Percentiles rank a stretch among this genome's conserved stretches.
Evolutionary conservation across 2,113 vertebrate species (phyloP).

Genomic region (Cyanoliseus patagonus): DNA sequence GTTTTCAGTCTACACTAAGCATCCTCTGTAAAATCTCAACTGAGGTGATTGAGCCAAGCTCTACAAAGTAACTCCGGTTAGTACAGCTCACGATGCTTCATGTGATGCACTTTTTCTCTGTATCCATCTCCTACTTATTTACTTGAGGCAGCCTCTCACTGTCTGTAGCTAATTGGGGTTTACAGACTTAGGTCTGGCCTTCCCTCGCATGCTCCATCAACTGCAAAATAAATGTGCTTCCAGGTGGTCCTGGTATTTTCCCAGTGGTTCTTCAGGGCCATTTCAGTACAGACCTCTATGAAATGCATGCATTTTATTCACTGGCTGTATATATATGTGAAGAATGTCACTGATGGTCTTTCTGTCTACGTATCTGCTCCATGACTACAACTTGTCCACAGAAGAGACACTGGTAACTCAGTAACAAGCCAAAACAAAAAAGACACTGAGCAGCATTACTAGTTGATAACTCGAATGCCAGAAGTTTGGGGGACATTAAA

Average conservation of each 20-base stretch:
- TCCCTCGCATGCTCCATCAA: neutral
- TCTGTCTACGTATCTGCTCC: neutral
- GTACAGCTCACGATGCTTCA: fast-evolving
- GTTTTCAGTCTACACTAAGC: neutral
- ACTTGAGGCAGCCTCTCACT: neutral
- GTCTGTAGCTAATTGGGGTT: neutral
- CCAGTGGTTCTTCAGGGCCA: neutral
- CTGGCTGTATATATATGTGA: neutral
- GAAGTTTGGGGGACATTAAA: neutral
- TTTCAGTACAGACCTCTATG: neutral
- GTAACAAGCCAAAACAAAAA: neutral
- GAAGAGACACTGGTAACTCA: neutral
- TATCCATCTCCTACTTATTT: neutral
- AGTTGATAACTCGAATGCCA: neutral
- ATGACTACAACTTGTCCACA: neutral
- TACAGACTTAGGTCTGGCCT: neutral
- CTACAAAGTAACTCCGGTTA: neutral
- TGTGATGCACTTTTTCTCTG: neutral
- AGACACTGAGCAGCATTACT: neutral
- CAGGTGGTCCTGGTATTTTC: neutral
- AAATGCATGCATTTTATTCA: conserved; percentile 22
- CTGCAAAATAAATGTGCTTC: neutral
- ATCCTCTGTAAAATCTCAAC: neutral
- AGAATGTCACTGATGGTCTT: neutral
- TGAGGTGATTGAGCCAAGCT: neutral